Percentiles rank a stretch among this genome's conserved stretches.
phyloP scores from a whole-genome alignment of 1,140 invertebrate species.

The Listronotus oregonensis region DNA sequence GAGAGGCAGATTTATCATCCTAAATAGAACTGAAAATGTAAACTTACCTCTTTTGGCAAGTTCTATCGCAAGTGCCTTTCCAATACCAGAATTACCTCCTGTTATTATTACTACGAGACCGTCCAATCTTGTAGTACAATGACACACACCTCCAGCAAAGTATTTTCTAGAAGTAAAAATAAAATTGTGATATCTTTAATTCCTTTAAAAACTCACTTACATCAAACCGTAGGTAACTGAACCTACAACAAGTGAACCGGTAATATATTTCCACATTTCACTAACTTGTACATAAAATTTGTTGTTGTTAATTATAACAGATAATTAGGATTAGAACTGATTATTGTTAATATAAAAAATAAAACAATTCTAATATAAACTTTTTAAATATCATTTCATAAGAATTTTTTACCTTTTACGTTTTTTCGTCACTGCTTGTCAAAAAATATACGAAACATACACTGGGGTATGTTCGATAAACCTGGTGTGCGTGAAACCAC shows the following conservation, averaged over 20 bases:
- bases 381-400: too few species aligned
- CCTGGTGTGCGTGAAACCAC: too few species aligned
- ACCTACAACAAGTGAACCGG: conserved; percentile 44
- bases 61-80: conserved; percentile 61
- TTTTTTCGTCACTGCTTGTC: too few species aligned
- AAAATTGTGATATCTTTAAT: conserved; percentile 7
- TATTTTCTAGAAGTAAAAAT: conserved; percentile 48
- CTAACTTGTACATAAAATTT: not conserved
- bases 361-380: too few species aligned
- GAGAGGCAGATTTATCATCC: too few species aligned
- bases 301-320: too few species aligned
- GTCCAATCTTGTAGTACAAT: conserved; percentile 52
- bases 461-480: too few species aligned
- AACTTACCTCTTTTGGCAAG: conserved; percentile 54
- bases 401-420: too few species aligned
- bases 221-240: conserved; percentile 48
- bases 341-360: too few species aligned
- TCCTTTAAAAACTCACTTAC: conserved; percentile 39
- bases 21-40: too few species aligned
- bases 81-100: conserved; percentile 66
- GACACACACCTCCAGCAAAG: conserved; percentile 53
- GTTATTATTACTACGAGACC: conserved; percentile 66
- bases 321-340: too few species aligned
- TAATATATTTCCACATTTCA: conserved; percentile 50
- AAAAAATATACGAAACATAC: too few species aligned